These are phyloP conservation scores for Meloidogyne exigua DNA, from an alignment of 1,140 invertebrate genomes.

Conservation along the genomic window DNA sequence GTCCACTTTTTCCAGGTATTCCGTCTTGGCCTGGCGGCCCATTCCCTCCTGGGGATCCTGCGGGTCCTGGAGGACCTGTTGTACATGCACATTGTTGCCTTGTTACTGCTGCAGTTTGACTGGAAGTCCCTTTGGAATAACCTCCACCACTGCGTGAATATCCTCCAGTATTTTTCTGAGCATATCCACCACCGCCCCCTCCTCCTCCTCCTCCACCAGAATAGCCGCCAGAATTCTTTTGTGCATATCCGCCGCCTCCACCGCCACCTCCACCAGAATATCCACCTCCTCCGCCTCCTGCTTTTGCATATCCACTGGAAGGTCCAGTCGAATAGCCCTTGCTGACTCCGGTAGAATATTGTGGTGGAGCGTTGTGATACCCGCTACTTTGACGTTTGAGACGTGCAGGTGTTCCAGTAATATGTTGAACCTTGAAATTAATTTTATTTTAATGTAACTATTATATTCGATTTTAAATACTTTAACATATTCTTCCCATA, in stretches of 20 bases:
- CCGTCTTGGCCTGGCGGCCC: conserved; percentile 32
- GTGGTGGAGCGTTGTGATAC: conserved; percentile 14
- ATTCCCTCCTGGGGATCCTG: conserved; percentile 43
- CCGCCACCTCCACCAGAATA: conserved; percentile 31
- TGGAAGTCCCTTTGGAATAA: background rate
- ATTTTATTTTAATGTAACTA: background rate
- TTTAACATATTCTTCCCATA: conserved; percentile 40
- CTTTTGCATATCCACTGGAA: conserved; percentile 8
- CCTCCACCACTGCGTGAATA: background rate
- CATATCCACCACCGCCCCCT: conserved; percentile 15
- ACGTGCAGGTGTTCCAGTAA: conserved; percentile 10
- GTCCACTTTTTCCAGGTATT: conserved; percentile 37
- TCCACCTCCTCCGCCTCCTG: background rate
- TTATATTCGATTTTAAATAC: background rate
- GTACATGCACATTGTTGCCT: conserved; percentile 31
- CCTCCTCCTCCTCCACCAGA: conserved; percentile 42
- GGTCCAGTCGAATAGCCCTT: conserved; percentile 30
- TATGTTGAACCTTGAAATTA: conserved; percentile 19
- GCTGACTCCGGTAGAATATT: conserved; percentile 28
- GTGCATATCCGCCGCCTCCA: conserved; percentile 12
- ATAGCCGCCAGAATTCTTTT: background rate
- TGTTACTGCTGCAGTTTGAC: background rate
- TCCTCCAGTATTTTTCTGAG: background rate
- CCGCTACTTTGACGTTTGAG: conserved; percentile 31
- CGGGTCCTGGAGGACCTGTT: conserved; percentile 39